Conservation (phyloP, 1,140 invertebrate species). For the Diabrotica undecimpunctata region DNA sequence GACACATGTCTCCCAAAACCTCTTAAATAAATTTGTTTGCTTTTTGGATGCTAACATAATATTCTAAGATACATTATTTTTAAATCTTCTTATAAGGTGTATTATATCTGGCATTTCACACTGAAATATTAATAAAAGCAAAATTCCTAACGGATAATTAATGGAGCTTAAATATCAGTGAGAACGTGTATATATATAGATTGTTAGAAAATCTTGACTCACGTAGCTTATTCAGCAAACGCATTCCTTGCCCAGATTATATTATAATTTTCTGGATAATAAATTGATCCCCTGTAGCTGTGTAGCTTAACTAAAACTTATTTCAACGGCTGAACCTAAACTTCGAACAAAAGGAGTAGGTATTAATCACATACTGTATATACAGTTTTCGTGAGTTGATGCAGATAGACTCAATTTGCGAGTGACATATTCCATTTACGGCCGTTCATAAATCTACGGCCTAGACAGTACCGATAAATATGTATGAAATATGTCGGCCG, state of each 20-base stretch:
- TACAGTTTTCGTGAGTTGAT: slow-evolving; percentile 3
- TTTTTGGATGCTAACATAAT: too few relatives aligned
- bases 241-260: not conserved
- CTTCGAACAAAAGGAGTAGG: slow-evolving; percentile 8
- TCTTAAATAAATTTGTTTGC: too few relatives aligned
- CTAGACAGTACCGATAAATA: slow-evolving; percentile 32
- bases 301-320: not conserved
- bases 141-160: not conserved
- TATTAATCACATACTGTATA: slow-evolving; percentile 26
- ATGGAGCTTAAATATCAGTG: not conserved
- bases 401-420: slow-evolving; percentile 32
- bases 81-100: too few relatives aligned
- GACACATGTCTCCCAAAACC: too few relatives aligned
- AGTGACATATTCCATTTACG: slow-evolving; percentile 37
- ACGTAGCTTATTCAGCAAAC: not conserved
- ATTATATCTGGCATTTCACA: too few relatives aligned
- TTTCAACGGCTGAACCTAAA: slow-evolving; percentile 9
- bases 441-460: slow-evolving; percentile 30
- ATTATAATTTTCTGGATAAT: slow-evolving; percentile 11
- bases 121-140: not conserved
- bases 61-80: too few relatives aligned
- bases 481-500: slow-evolving; percentile 33
- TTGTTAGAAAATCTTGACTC: not conserved
- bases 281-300: not conserved
- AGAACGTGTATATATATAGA: not conserved